A percentile compares a stretch with the other conserved stretches of the same genome.
These are phyloP conservation scores for Heterochromis multidens DNA, from an alignment of 2,113 vertebrate species.

Conservation along the genomic window DNA sequence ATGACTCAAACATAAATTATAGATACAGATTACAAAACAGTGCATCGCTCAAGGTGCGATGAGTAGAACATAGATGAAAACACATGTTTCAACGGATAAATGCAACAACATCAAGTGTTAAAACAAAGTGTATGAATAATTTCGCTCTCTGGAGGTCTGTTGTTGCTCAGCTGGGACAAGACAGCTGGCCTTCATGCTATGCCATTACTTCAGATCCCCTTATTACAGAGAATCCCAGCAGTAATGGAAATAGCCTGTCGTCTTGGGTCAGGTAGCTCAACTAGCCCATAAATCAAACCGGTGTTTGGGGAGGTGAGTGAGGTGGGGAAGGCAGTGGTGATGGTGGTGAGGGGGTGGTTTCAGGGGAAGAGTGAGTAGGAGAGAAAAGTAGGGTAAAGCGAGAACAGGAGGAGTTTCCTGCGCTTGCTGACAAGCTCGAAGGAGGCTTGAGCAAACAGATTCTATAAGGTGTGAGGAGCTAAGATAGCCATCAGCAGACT, in stretches of 20 bases:
- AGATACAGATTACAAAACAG: constrained; percentile 30
- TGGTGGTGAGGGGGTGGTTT: not conserved
- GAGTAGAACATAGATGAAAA: constrained; percentile 12
- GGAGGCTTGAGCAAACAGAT: constrained; percentile 63
- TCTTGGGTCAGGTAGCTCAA: constrained; percentile 43
- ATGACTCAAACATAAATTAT: constrained; percentile 55
- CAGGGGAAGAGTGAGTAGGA: not conserved
- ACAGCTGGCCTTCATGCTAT: constrained; percentile 28
- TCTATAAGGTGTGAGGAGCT: constrained; percentile 49
- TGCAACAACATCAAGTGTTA: not conserved
- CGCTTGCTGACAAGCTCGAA: constrained; percentile 67
- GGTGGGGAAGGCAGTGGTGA: not conserved
- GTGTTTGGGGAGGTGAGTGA: not conserved
- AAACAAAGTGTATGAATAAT: constrained; percentile 11
- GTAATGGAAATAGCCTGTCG: constrained; percentile 58
- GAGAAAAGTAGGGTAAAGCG: constrained; percentile 23
- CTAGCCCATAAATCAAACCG: constrained; percentile 60
- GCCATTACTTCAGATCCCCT: constrained; percentile 44
- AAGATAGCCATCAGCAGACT: not conserved
- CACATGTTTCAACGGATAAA: constrained; percentile 16
- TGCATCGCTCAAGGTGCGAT: not conserved
- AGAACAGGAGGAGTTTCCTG: constrained; percentile 64
- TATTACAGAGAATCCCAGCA: constrained; percentile 48
- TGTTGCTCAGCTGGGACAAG: constrained; percentile 46
- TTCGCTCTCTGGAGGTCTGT: constrained; percentile 13